Conservation (phyloP, 2,888 invertebrate genomes). For the Gnatocerus cornutus region DNA sequence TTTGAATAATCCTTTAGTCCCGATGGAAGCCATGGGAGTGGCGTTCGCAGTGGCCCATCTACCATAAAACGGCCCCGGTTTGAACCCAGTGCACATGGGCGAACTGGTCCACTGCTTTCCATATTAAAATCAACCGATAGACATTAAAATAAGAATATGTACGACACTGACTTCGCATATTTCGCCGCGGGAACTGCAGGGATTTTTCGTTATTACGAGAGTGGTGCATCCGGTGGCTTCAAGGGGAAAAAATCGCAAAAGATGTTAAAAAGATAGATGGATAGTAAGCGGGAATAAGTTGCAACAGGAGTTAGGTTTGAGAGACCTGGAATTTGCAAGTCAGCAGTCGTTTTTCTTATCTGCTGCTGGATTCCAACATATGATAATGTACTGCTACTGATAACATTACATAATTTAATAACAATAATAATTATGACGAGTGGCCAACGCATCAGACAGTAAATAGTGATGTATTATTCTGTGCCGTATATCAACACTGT, state of each 20-base stretch:
- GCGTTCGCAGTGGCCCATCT: conserved; percentile 42
- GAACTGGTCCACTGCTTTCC: conserved; percentile 51
- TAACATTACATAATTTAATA: conserved; percentile 1
- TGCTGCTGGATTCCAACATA: neutral
- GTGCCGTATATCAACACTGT: conserved; percentile 16
- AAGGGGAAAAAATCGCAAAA: neutral
- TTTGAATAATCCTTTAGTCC: conserved; percentile 57
- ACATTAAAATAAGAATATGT: conserved; percentile 55
- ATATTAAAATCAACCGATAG: conserved; percentile 56
- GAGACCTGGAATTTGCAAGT: no score
- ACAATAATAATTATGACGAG: conserved; percentile 1
- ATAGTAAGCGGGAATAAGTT: no score
- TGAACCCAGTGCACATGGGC: conserved; percentile 4
- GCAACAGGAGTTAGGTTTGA: no score
- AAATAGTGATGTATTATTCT: conserved; percentile 2
- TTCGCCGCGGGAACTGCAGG: conserved; percentile 52
- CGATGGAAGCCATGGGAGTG: conserved; percentile 57
- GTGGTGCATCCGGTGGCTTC: conserved; percentile 41
- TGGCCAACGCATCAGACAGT: neutral
- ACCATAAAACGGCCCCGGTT: neutral
- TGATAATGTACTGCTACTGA: neutral
- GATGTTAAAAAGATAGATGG: no score
- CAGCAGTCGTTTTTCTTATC: neutral
- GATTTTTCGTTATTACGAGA: conserved; percentile 50
- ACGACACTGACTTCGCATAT: conserved; percentile 56